Evolutionary conservation across 2,888 invertebrate genomes (phyloP).

Genomic region (Cryptocheilus praepositus): DNA sequence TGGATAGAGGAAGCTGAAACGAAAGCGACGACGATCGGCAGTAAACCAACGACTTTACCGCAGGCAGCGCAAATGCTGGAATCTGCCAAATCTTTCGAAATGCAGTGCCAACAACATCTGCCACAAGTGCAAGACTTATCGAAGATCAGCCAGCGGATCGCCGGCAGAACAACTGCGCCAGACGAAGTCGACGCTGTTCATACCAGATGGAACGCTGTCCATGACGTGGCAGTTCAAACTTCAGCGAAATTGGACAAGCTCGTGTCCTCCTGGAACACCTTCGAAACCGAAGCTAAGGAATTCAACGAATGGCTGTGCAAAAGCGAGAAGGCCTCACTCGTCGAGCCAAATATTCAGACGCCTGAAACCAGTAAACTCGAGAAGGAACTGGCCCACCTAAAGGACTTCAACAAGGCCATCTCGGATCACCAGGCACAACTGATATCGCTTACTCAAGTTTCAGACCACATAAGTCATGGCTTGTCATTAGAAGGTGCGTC

Average conservation of each 20-base stretch:
- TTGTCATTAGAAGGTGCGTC: constrained; percentile 87
- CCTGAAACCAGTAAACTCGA: constrained; percentile 86
- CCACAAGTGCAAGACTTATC: constrained; percentile 85
- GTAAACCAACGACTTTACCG: constrained; percentile 85
- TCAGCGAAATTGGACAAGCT: constrained; percentile 87
- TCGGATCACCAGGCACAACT: constrained; percentile 90
- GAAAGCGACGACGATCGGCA: constrained; percentile 82
- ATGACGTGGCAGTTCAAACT: constrained; percentile 86
- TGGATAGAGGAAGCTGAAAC: constrained; percentile 93
- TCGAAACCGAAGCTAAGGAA: constrained; percentile 86
- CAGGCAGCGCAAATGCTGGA: constrained; percentile 89
- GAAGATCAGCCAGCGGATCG: constrained; percentile 84
- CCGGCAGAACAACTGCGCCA: constrained; percentile 85
- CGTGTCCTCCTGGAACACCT: constrained; percentile 87
- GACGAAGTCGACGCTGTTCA: constrained; percentile 91
- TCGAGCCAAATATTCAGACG: constrained; percentile 80
- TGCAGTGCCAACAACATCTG: constrained; percentile 86
- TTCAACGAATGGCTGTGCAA: constrained; percentile 86
- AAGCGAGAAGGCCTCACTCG: constrained; percentile 80
- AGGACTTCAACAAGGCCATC: constrained; percentile 89
- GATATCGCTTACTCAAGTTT: constrained; percentile 85
- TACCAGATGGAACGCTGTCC: constrained; percentile 90
- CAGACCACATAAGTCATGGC: constrained; percentile 86
- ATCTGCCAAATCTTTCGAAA: constrained; percentile 83
- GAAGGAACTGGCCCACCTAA: constrained; percentile 84